Evolutionary conservation across 2,113 vertebrate species (phyloP), one percentile per base, ranked within the genome.

Genomic region (Rynchops niger): DNA sequence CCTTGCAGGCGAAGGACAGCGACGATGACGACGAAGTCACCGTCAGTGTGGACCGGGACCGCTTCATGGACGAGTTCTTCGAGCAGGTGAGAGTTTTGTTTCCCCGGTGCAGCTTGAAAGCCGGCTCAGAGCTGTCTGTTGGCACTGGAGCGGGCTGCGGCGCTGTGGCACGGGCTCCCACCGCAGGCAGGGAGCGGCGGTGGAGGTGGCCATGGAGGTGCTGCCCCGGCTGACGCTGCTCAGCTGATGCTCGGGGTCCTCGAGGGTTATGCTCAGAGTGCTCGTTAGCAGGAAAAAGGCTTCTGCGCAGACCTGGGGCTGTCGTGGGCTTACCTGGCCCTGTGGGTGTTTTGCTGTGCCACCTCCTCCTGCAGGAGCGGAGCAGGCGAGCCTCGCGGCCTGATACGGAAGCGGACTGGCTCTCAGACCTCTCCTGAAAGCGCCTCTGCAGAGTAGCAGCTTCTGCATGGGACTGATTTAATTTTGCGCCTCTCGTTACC

Each of bases 11-110:
- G 6, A 99, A 99, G 97, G 98, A 99, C 97, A 98, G 98, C 30
- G 98, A 99, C 0, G 98, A 99, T 2, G 98, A 99, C 3, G 98
- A 99, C 43, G 98, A 99, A 83, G 98, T 99, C 97, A 97, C 98
- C 1, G 98, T 99, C 95, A 98, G 98, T 0, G 95, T 99, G 97
- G 98, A 99, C 97, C 97, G 98, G 90, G 98, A 99, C 70, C 98
- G 96, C 91, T 99, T 99, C 96, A 99, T 99, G 98, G 98, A 99
- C 12, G 98, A 99, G 85, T 99, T 99, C 97, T 99, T 99, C 17
- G 98, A 99, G 93, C 98, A 99, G 98, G 98, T 99, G 97, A 95
- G 98, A 90, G 30, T 8, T 83, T 94, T 72, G 43, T 89, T 93
- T 61, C 38, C 73, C 59, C 69, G 34, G 15, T 21, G 72, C 3